Evolutionary conservation across 2,797 vertebrate species (phyloP).

Genomic region (Centropyge bicolor): DNA sequence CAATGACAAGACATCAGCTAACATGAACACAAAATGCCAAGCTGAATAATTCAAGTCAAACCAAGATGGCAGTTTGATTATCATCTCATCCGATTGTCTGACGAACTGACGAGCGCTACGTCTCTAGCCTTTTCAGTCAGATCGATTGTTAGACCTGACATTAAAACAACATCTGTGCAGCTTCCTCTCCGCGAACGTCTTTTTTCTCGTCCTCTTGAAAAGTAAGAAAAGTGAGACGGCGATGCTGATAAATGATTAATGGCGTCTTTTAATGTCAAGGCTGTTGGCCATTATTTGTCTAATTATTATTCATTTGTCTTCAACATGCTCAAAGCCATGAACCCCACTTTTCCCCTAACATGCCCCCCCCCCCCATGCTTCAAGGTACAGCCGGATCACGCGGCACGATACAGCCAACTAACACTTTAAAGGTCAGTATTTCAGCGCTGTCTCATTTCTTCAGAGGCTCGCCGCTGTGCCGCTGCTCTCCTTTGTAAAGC

Average conservation of each 20-base stretch:
- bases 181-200: not conserved
- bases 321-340: slow-evolving; percentile 38
- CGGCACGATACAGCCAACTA: slow-evolving; percentile 57
- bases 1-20: not conserved
- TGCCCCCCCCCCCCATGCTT: slow-evolving; percentile 5
- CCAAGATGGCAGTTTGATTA: slow-evolving; percentile 3
- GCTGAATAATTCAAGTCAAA: slow-evolving; percentile 10
- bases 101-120: not conserved
- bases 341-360: not conserved
- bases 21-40: slow-evolving; percentile 8
- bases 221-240: slow-evolving; percentile 11
- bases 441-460: slow-evolving; percentile 45
- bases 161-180: slow-evolving; percentile 4
- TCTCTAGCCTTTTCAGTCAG: not conserved
- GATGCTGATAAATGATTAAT: slow-evolving; percentile 42
- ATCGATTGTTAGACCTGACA: not conserved
- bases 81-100: not conserved
- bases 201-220: slow-evolving; percentile 1
- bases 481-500: slow-evolving; percentile 6
- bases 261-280: slow-evolving; percentile 54
- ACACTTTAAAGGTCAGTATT: slow-evolving; percentile 75
- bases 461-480: slow-evolving; percentile 12
- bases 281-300: slow-evolving; percentile 45
- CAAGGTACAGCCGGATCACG: slow-evolving; percentile 42
- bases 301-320: slow-evolving; percentile 58